Evolutionary conservation across 2,113 vertebrate genomes (phyloP).

Genomic region (Lipotes vexillifer): DNA sequence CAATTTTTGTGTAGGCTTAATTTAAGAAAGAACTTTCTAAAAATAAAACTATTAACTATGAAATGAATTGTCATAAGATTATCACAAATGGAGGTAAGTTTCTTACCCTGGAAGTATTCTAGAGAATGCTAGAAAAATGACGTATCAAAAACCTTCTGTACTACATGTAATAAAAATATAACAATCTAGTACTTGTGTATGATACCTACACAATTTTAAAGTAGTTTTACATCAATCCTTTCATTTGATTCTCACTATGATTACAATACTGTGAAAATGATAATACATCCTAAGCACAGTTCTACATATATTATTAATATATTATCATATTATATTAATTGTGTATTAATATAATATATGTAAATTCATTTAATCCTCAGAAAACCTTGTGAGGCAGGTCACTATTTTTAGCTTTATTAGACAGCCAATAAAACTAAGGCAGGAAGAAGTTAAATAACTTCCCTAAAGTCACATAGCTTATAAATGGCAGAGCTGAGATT

Average conservation of each 20-base stretch:
- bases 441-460: background rate
- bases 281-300: background rate
- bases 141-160: background rate
- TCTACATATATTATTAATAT: background rate
- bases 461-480: background rate
- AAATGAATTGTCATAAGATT: background rate
- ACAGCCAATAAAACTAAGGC: background rate
- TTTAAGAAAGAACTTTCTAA: background rate
- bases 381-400: background rate
- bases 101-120: background rate
- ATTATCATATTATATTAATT: conserved; percentile 7
- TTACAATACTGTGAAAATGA: background rate
- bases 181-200: background rate
- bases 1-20: background rate
- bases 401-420: background rate
- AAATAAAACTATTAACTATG: background rate
- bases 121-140: background rate
- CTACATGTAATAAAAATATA: background rate
- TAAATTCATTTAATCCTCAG: background rate
- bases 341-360: background rate
- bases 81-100: background rate
- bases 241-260: background rate
- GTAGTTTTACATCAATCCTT: background rate
- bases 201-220: background rate
- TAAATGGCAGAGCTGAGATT: background rate